Percentiles rank a stretch among this genome's conserved stretches.
Conservation (phyloP, 2,888 invertebrate genomes). For the Drosophila subquinaria region DNA sequence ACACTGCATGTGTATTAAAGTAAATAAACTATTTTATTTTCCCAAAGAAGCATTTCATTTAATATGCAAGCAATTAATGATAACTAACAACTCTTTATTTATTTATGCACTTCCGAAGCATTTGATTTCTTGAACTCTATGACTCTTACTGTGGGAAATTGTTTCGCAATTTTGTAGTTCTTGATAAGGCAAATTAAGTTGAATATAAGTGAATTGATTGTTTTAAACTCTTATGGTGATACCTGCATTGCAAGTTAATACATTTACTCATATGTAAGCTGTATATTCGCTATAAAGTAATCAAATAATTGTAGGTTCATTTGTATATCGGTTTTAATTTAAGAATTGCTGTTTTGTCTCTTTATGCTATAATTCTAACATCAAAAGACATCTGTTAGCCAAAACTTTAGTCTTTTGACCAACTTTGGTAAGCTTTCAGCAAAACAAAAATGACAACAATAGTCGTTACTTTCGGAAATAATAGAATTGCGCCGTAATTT, state of each 20-base stretch:
- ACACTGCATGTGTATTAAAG: neutral
- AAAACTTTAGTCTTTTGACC: slow-evolving; percentile 14
- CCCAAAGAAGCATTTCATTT: neutral
- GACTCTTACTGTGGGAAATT: neutral
- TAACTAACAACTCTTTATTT: neutral
- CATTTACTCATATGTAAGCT: neutral
- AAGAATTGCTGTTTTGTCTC: neutral
- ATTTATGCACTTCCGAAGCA: too few species aligned
- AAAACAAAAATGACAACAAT: neutral
- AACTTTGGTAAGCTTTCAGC: slow-evolving; percentile 25
- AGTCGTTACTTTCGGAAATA: slow-evolving; percentile 5
- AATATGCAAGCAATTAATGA: neutral
- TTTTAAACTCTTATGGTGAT: too few species aligned
- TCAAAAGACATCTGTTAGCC: slow-evolving; percentile 14
- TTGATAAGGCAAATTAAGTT: neutral
- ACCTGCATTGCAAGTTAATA: neutral
- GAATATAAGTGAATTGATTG: neutral
- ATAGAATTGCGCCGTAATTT: slow-evolving; percentile 35
- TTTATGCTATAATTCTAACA: neutral
- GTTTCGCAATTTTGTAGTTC: too few species aligned
- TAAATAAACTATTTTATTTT: neutral
- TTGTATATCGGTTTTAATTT: neutral
- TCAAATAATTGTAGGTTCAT: neutral
- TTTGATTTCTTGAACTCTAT: neutral
- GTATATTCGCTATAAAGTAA: neutral